Percentiles rank a stretch among this genome's conserved stretches.
These are phyloP conservation scores for Tyrophagus putrescentiae DNA, from an alignment of 1,140 invertebrate species.

Conservation along the genomic window DNA sequence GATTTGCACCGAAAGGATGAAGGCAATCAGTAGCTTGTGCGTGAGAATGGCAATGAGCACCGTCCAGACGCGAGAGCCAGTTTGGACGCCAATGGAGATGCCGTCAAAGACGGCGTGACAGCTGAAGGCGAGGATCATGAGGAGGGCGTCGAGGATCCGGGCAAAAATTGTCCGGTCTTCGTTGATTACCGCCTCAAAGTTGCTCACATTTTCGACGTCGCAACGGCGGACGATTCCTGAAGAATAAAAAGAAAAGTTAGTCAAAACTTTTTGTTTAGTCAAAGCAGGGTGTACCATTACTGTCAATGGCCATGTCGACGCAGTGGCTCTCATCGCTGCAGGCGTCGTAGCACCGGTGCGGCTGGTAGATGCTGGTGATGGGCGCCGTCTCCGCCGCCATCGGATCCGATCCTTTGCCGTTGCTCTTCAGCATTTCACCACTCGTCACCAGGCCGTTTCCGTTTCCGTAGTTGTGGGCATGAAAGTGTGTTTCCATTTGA, in stretches of 20 bases:
- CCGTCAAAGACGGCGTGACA: slow-evolving; percentile 85
- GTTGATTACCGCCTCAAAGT: slow-evolving; percentile 37
- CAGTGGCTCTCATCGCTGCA: no score
- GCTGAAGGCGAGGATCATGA: slow-evolving; percentile 47
- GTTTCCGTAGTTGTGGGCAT: no score
- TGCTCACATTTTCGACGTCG: slow-evolving; percentile 45
- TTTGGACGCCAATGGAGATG: slow-evolving; percentile 58
- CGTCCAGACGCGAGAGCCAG: slow-evolving; percentile 51
- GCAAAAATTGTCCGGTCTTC: background rate
- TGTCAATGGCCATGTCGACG: slow-evolving; percentile 6
- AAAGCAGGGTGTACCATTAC: slow-evolving; percentile 23
- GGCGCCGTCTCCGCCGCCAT: no score
- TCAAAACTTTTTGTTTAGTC: slow-evolving; percentile 4
- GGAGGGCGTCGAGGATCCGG: slow-evolving; percentile 21
- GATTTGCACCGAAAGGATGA: slow-evolving; percentile 35
- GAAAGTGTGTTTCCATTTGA: no score
- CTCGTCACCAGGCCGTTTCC: no score
- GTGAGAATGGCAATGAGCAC: slow-evolving; percentile 68
- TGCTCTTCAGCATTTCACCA: no score
- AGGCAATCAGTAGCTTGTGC: slow-evolving; percentile 73
- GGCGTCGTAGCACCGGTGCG: no score
- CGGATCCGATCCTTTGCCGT: no score
- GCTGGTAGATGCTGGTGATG: no score
- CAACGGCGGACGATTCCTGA: slow-evolving; percentile 41
- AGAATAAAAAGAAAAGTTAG: slow-evolving; percentile 37